phyloP scores from a whole-genome alignment of 2,113 vertebrate species.

The Protobothrops flavoviridis region DNA sequence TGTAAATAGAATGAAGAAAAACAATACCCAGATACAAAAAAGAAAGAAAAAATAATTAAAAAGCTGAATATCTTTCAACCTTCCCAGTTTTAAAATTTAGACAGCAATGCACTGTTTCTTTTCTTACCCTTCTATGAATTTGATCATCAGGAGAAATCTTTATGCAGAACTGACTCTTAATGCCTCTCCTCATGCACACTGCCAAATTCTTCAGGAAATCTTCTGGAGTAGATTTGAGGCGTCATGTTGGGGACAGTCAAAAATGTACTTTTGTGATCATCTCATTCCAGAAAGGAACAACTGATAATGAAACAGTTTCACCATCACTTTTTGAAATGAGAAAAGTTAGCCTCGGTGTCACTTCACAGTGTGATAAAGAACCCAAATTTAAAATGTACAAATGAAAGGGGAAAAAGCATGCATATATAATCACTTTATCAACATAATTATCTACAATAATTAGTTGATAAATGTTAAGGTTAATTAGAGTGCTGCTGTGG shows the following conservation, averaged over 20 bases:
- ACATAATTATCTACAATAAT: not conserved
- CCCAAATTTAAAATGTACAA: not conserved
- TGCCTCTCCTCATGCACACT: not conserved
- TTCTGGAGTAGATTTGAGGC: not conserved
- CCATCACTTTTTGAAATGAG: not conserved
- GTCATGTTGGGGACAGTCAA: not conserved
- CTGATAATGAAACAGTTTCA: not conserved
- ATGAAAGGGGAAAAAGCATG: not conserved
- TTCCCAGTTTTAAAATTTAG: not conserved
- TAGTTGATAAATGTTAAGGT: conserved; percentile 24
- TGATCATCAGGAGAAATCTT: not conserved
- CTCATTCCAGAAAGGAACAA: not conserved
- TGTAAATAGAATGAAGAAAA: not conserved
- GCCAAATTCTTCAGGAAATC: not conserved
- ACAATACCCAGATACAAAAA: no score
- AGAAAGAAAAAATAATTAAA: no score
- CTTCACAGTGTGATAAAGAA: not conserved
- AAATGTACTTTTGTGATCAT: not conserved
- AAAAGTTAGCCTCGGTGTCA: not conserved
- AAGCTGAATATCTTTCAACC: no score
- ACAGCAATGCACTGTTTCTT: not conserved
- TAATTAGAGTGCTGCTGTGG: conserved; percentile 24
- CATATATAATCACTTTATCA: not conserved
- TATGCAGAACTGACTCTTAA: not conserved
- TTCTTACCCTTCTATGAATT: not conserved